phyloP scores from a whole-genome alignment of 2,113 vertebrate genomes.

The Sturnira hondurensis region DNA sequence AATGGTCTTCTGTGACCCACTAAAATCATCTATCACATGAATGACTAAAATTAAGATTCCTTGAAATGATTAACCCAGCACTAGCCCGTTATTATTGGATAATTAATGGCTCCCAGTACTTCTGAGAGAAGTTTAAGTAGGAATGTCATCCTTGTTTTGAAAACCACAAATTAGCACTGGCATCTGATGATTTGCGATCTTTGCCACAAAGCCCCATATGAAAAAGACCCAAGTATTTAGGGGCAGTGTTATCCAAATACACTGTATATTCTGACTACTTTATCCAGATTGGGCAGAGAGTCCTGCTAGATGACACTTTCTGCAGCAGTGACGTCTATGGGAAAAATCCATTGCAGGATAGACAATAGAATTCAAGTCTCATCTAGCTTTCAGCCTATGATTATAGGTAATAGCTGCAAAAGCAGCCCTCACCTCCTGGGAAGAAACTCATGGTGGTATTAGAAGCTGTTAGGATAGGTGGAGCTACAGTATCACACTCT shows the following conservation, averaged over 20 bases:
- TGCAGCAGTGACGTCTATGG: neutral
- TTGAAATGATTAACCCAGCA: constrained; percentile 34
- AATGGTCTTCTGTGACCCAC: constrained; percentile 26
- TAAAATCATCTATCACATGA: neutral
- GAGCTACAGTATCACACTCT: neutral
- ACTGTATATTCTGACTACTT: neutral
- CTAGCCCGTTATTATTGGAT: neutral
- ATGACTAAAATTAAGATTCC: constrained; percentile 4
- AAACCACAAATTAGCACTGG: constrained; percentile 51
- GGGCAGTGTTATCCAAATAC: neutral
- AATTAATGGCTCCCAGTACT: constrained; percentile 45
- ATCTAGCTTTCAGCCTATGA: neutral
- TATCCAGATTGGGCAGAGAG: neutral
- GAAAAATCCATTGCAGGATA: neutral
- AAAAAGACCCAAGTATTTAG: neutral
- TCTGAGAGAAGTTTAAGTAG: constrained; percentile 17
- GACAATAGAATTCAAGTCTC: neutral
- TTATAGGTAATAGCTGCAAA: neutral
- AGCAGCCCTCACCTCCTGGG: neutral
- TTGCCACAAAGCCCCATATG: neutral
- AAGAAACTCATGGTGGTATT: neutral
- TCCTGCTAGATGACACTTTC: neutral
- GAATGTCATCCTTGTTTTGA: constrained; percentile 26
- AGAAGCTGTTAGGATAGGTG: neutral
- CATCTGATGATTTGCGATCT: constrained; percentile 25